Percentiles rank a stretch among this genome's conserved stretches.
Evolutionary conservation across 2,888 invertebrate genomes (phyloP).

Genomic region (Pardosa pseudoannulata): DNA sequence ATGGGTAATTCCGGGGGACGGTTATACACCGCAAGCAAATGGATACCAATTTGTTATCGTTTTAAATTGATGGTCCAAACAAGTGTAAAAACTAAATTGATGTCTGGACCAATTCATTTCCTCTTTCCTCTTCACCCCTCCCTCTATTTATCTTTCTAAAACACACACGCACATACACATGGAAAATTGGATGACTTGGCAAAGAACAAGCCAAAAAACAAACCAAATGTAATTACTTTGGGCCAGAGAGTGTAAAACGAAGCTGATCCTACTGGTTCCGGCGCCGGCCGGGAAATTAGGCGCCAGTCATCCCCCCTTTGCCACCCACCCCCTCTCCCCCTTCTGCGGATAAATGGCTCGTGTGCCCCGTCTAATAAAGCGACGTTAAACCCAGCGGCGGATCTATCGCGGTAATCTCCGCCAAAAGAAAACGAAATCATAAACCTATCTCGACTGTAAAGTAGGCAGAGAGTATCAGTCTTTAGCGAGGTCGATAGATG

Average conservation of each 20-base stretch:
- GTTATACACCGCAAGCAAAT: too few relatives aligned
- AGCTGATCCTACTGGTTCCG: conserved; percentile 59
- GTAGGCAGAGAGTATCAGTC: conserved; percentile 41
- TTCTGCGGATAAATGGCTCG: conserved; percentile 41
- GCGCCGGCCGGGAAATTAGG: conserved; percentile 54
- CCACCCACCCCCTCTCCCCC: too few relatives aligned
- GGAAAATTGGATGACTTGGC: neutral
- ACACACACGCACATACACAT: too few relatives aligned
- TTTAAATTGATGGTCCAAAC: neutral
- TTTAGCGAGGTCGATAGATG: conserved; percentile 16
- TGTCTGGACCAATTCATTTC: neutral
- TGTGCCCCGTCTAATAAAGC: conserved; percentile 60
- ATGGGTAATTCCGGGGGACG: too few relatives aligned
- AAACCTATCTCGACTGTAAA: conserved; percentile 60
- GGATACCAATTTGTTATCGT: too few relatives aligned
- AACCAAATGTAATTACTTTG: conserved; percentile 58
- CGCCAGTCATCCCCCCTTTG: conserved; percentile 60
- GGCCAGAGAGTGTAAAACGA: conserved; percentile 61
- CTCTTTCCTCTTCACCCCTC: too few relatives aligned
- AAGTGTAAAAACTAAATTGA: conserved; percentile 4
- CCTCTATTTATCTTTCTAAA: conserved; percentile 10
- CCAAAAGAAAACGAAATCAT: conserved; percentile 54
- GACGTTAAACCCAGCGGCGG: conserved; percentile 52
- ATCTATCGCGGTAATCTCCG: conserved; percentile 58
- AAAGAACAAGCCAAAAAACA: conserved; percentile 25